Base-by-base conservation (phyloP, 2,113 vertebrate species). In the Anolis carolinensis region DNA sequence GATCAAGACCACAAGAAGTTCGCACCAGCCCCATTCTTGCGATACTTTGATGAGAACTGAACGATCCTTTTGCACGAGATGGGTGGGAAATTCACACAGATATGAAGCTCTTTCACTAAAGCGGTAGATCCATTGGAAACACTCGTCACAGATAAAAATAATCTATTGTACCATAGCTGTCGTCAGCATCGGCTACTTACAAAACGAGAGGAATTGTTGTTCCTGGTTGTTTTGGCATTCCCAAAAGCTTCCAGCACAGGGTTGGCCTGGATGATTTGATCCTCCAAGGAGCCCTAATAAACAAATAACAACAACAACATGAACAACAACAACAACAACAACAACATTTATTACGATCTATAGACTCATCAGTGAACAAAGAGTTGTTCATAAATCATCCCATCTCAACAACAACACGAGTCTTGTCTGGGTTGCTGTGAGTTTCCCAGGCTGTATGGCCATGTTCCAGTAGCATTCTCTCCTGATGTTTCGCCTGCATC, bases 231-330 rank as follows among this genome's bases (percentile, higher is more conserved):
- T 92, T 95, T 91, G 87, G 84, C 88, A 0, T 95, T 93, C 39
- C 93, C 77, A 1, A 92, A 93, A 55, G 89, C 91, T 72, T 96
- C 92, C 48, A 95, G 91, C 32, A 91, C 88, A 11, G 94, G 90
- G 83, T 93, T 95, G 3, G 87, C 89, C 86, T 91, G 93, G 88
- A 86, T 93, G 88, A 92, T 81, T 92, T 94, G 93, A 89, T 95
- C 87, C 76, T 95, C 91, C 88, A 92, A 90, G n/a, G 86, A 90
- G 20, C 93, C 89, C 93, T 95, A 36, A 11, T 44, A 11, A 81
- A 80, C 74, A 70, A 25, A 82, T 80, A 59, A 9, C 23, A 71
- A 9, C 6, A 32, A 1, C 44, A 44, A n/a, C n/a, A n/a, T n/a
- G n/a, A 44, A 44, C 39, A 44, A 44, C 39, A 44, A 44, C 39